Evolutionary conservation across 2,113 vertebrate genomes (phyloP).

Genomic region (Podiceps cristatus): DNA sequence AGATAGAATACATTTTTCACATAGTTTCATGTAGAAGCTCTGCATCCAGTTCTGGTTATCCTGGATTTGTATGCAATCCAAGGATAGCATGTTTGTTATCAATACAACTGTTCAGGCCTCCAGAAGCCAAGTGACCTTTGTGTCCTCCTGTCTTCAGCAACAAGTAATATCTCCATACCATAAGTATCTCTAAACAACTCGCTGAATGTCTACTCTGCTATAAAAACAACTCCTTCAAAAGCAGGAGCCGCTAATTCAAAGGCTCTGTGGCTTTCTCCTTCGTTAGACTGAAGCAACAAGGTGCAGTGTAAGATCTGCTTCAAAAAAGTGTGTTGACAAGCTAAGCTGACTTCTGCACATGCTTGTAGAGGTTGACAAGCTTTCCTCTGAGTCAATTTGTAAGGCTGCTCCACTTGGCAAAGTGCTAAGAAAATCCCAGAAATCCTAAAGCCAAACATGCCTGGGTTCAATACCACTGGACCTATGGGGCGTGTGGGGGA

Average conservation of each 20-base stretch:
- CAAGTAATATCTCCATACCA: neutral
- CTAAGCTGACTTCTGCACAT: neutral
- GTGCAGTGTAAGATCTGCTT: neutral
- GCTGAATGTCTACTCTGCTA: neutral
- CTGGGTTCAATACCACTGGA: neutral
- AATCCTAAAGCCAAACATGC: neutral
- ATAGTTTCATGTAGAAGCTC: neutral
- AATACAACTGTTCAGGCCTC: neutral
- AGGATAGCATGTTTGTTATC: neutral
- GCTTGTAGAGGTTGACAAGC: neutral
- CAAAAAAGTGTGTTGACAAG: neutral
- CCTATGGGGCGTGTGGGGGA: rapidly evolving
- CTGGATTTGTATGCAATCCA: too few relatives aligned
- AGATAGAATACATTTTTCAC: neutral
- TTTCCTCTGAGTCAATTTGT: neutral
- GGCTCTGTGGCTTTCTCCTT: neutral
- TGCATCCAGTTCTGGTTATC: neutral
- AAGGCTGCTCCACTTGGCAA: neutral
- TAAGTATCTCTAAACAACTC: neutral
- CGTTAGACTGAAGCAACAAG: neutral
- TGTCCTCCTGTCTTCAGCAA: neutral
- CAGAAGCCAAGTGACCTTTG: neutral
- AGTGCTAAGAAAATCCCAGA: neutral
- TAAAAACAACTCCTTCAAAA: neutral
- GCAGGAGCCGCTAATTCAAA: neutral